Percentiles rank a stretch among this genome's conserved stretches.
These are phyloP conservation scores for Listrodromus nycthemerus DNA, from an alignment of 2,888 invertebrate genomes.

Conservation along the genomic window DNA sequence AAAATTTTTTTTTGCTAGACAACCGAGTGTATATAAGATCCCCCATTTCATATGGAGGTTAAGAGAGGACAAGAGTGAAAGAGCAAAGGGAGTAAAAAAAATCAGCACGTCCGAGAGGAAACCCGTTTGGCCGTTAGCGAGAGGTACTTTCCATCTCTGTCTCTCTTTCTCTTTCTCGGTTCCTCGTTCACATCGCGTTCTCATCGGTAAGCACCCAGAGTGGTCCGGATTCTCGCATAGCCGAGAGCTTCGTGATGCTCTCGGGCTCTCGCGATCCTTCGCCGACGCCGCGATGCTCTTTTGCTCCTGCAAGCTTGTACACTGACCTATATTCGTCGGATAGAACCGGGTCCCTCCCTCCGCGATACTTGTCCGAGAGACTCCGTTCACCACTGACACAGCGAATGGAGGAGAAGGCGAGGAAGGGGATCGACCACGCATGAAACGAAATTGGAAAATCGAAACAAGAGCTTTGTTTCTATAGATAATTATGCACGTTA, in stretches of 20 bases:
- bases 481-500: slow-evolving; percentile 10
- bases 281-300: slow-evolving; percentile 72
- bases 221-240: slow-evolving; percentile 53
- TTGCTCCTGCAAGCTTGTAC: slow-evolving; percentile 82
- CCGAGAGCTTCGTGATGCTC: slow-evolving; percentile 64
- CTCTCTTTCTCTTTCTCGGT: slow-evolving; percentile 69
- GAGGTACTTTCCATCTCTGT: slow-evolving; percentile 72
- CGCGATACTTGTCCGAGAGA: slow-evolving; percentile 66
- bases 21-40: slow-evolving; percentile 46
- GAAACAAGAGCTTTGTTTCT: slow-evolving; percentile 14
- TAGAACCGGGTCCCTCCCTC: slow-evolving; percentile 79
- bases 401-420: slow-evolving; percentile 17
- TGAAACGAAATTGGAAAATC: slow-evolving; percentile 6
- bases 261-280: slow-evolving; percentile 30
- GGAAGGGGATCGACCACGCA: neutral
- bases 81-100: slow-evolving; percentile 62
- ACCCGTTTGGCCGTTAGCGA: slow-evolving; percentile 82
- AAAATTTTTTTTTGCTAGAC: slow-evolving; percentile 30
- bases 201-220: slow-evolving; percentile 39
- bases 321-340: slow-evolving; percentile 82
- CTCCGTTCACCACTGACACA: slow-evolving; percentile 37
- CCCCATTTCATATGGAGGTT: slow-evolving; percentile 49
- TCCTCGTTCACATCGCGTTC: slow-evolving; percentile 17
- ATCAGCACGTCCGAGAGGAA: slow-evolving; percentile 76
- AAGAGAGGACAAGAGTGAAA: slow-evolving; percentile 56